These are phyloP conservation scores for Ruditapes philippinarum DNA, from an alignment of 1,140 invertebrate species.

Conservation along the genomic window DNA sequence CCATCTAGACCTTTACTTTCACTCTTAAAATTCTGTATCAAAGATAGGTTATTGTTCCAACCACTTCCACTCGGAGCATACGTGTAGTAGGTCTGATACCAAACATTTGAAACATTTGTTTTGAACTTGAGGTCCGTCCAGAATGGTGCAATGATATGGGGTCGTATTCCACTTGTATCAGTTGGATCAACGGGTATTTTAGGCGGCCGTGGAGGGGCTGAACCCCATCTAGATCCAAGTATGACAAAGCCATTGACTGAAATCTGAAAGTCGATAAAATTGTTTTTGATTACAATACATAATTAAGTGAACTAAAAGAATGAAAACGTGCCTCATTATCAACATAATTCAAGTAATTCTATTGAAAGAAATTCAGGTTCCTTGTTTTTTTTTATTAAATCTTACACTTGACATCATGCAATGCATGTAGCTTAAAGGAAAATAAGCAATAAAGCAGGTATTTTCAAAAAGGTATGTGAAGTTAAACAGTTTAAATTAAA, in stretches of 20 bases:
- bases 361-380: too few relatives aligned
- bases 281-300: too few relatives aligned
- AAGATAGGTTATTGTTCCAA: conserved; percentile 1
- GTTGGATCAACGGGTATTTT: background rate
- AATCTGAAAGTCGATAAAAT: conserved; percentile 40
- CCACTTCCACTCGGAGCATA: background rate
- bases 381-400: too few relatives aligned
- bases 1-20: background rate
- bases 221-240: background rate
- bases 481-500: too few relatives aligned
- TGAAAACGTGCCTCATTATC: too few relatives aligned
- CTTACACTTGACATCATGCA: too few relatives aligned
- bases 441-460: too few relatives aligned
- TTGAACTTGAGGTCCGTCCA: conserved; percentile 42
- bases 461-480: too few relatives aligned
- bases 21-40: background rate
- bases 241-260: conserved; percentile 52
- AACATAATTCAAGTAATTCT: too few relatives aligned
- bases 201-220: conserved; percentile 40
- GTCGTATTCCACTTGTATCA: background rate
- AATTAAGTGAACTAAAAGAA: too few relatives aligned
- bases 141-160: conserved; percentile 29
- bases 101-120: background rate
- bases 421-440: too few relatives aligned
- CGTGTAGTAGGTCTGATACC: conserved; percentile 28